phyloP scores from a whole-genome alignment of 2,888 invertebrate species.

The Eupithecia subumbrata region DNA sequence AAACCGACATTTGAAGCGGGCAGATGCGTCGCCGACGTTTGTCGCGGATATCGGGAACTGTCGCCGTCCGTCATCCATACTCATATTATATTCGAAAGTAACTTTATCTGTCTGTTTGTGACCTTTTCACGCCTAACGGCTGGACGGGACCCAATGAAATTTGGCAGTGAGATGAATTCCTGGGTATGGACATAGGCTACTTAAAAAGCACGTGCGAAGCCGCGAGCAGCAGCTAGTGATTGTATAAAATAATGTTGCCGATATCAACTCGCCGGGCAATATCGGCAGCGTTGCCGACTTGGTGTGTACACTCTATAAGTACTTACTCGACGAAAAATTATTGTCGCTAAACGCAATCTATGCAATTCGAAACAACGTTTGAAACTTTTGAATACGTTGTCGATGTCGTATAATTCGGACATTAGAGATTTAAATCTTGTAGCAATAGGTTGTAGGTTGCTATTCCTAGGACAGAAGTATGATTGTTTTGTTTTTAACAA shows the following conservation, averaged over 20 bases:
- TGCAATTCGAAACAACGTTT: slow-evolving; percentile 30
- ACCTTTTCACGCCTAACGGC: no score
- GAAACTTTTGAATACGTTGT: slow-evolving; percentile 11
- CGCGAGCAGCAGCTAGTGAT: no score
- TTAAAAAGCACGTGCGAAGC: no score
- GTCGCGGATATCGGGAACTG: no score
- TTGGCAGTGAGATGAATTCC: no score
- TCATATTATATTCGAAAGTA: no score
- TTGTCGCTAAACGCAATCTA: slow-evolving; percentile 32
- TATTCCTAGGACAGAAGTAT: not conserved
- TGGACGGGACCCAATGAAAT: no score
- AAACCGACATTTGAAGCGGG: no score
- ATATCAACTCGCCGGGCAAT: not conserved
- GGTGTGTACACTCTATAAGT: not conserved
- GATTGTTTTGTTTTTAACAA: not conserved
- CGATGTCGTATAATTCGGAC: slow-evolving; percentile 16
- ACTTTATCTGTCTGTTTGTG: no score
- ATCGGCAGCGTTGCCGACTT: not conserved
- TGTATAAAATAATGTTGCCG: not conserved
- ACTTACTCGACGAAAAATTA: slow-evolving; percentile 25
- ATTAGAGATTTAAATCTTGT: slow-evolving; percentile 8
- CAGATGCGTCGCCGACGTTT: no score
- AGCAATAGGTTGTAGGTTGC: not conserved
- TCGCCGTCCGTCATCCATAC: no score
- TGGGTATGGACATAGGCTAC: no score